Evolutionary conservation across 1,140 invertebrate species (phyloP), one percentile per base, ranked within the genome.

Genomic region (Andricus grossulariae): DNA sequence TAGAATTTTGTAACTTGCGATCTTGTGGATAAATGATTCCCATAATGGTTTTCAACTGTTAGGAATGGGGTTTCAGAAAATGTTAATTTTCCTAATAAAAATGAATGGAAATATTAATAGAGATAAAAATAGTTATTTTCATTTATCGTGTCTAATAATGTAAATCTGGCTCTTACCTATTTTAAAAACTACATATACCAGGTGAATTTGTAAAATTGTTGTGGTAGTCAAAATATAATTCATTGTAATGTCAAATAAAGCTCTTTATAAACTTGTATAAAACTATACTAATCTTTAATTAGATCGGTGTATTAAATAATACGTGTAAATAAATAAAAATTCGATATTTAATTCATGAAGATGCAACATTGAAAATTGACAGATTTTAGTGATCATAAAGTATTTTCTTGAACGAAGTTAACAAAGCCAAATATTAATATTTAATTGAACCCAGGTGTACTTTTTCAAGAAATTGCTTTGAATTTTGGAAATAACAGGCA

Each of bases 1-100:
- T 15, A 15, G 25, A 21, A 72, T 21, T 51, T 19, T 72, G 12
- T 45, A 32, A 55, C 55, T 74, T 57, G 25, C 55, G 51, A 73
- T 16, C n/a, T 21, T 52, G 15, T 72, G 10, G 50, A 3, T 4
- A 45, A 66, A 25, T 21, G 51, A 18, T 10, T 45, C 39, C 10
- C 8, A 16, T 18, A 21, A 57, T 12, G 25, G 19, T 15, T 57
- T 57, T 18, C 18, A n/a, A 18, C 10, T 54, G 19, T 54, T 10
- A 54, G 52, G n/a, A 19, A 54, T 54, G 10, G 39, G 6, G 8
- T 45, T 1, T 45, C 39, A 10, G 39, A 11, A 11, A 10, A 11
- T 10, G 0, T 45, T 45, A 8, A 45, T 45, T 45, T 45, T 8
- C 10, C 7, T 45, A 45, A 45, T 45, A 45, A 45, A 45, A 45